Evolutionary conservation across 2,888 invertebrate species (phyloP), one percentile per base, ranked within the genome.

Genomic region (Mesopsocus fuscifrons): DNA sequence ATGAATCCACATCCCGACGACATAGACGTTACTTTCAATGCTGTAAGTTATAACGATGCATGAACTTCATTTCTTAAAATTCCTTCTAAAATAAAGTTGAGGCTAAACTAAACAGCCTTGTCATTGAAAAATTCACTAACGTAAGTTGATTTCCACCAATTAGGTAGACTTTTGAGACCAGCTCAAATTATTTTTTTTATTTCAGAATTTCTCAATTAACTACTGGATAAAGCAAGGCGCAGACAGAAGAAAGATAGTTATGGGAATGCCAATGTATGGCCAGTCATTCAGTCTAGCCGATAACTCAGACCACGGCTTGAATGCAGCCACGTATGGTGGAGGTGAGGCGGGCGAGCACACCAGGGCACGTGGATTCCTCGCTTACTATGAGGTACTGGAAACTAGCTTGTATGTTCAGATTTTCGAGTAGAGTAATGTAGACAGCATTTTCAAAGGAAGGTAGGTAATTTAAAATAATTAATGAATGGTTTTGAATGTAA

Each of bases 201-300:
- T n/a, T n/a, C 55, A 81, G 81, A 89, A 91, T 60, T 88, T 74
- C 59, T 80, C 89, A 0, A 80, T 91, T 13, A 69, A 80, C 57
- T 83, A 89, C 58, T 91, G 89, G 89, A 71, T 88, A 17, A 65
- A 69, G 47, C 69, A 75, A 59, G 91, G 89, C 3, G 85, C 87
- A 1, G 72, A 78, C 15, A 68, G 73, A 2, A 71, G 70, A 44
- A 89, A 89, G 57, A 57, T 91, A 1, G 69, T 89, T 1, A 69
- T 89, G 72, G 89, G 89, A 11, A 76, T 84, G 63, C 88, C 89
- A 1, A 74, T 85, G 67, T 89, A 89, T 53, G 89, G 88, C 0
- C 88, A 88, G 56, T 82, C 85, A 0, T 91, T 88, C 61, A 77
- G 82, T 1, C 59, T 89, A 43, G 74, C 77, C 15, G 77, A 83